phyloP scores from a whole-genome alignment of 2,888 invertebrate species.

The Cerastis rubricosa region DNA sequence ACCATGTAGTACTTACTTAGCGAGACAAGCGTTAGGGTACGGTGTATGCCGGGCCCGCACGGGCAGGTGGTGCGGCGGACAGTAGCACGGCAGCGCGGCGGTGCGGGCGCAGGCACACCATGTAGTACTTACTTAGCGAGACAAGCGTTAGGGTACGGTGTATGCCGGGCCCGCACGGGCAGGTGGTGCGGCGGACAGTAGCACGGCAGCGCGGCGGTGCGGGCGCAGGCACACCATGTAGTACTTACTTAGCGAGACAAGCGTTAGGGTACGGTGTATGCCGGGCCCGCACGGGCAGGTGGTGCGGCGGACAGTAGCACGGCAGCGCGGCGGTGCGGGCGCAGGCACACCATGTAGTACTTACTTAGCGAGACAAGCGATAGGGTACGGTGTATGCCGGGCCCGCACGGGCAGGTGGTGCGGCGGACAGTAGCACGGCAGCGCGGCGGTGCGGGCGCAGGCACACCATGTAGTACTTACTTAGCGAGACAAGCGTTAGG shows the following conservation, averaged over 20 bases:
- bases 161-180: constrained; percentile 41
- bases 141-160: constrained; percentile 84
- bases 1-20: constrained; percentile 49
- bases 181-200: constrained; percentile 49
- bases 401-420: constrained; percentile 18
- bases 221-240: constrained; percentile 84
- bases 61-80: constrained; percentile 14
- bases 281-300: constrained; percentile 82
- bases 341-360: neutral
- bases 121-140: constrained; percentile 90
- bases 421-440: constrained; percentile 26
- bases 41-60: neutral
- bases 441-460: neutral
- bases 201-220: constrained; percentile 38
- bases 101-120: neutral
- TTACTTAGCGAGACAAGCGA: constrained; percentile 50
- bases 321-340: constrained; percentile 91
- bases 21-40: constrained; percentile 26
- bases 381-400: neutral
- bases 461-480: constrained; percentile 75
- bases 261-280: neutral
- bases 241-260: constrained; percentile 4
- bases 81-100: constrained; percentile 25
- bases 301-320: constrained; percentile 88
- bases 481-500: constrained; percentile 49